Evolutionary conservation across 2,797 vertebrate species (phyloP).

Genomic region (Crenuchus spilurus): DNA sequence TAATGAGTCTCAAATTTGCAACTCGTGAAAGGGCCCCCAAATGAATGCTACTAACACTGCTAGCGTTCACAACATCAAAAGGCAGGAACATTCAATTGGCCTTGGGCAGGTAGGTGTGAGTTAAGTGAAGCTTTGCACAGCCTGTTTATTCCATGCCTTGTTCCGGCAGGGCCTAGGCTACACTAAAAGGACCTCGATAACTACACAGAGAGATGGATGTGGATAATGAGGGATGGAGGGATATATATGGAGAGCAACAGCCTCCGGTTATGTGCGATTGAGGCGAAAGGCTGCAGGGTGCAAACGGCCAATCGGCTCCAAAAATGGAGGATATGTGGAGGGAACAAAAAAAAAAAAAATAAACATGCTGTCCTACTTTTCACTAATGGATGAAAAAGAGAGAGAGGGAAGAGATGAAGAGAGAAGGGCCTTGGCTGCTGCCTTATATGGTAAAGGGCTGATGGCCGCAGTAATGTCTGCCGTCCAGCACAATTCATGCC

Average conservation of each 20-base stretch:
- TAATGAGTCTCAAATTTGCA: conserved; percentile 3
- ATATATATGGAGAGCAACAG: conserved; percentile 17
- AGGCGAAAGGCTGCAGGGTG: conserved; percentile 21
- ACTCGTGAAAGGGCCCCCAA: neutral
- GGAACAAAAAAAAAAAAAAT: neutral
- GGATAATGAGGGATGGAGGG: conserved; percentile 24
- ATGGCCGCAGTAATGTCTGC: neutral
- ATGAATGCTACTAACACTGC: neutral
- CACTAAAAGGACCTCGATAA: neutral
- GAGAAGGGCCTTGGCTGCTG: conserved; percentile 7
- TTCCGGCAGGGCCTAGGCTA: neutral
- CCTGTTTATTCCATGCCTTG: neutral
- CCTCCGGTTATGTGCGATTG: neutral
- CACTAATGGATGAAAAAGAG: conserved; percentile 5
- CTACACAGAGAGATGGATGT: neutral
- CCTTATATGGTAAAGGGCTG: conserved; percentile 5
- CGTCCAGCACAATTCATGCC: conserved; percentile 17
- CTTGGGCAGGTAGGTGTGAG: neutral
- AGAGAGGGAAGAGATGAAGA: neutral
- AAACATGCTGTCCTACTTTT: conserved; percentile 3
- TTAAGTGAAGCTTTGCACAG: neutral
- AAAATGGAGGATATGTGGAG: conserved; percentile 70
- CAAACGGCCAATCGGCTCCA: conserved; percentile 56
- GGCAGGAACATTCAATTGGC: neutral
- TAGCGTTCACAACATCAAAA: neutral